phyloP scores from a whole-genome alignment of 2,888 invertebrate genomes.

The Napeogenes sylphis region DNA sequence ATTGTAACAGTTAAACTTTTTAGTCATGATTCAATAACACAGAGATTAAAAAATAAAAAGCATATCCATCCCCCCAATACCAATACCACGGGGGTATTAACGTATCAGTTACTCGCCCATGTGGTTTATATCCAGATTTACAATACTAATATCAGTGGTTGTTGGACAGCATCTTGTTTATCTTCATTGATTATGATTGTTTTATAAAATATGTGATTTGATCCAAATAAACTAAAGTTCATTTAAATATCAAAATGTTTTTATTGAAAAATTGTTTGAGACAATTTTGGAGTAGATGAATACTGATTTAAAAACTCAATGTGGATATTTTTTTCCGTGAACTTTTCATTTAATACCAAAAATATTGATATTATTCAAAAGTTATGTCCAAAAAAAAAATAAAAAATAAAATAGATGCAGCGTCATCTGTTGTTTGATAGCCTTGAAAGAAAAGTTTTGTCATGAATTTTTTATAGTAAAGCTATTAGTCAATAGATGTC shows the following conservation, averaged over 20 bases:
- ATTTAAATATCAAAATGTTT: too few species aligned
- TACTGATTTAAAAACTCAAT: too few species aligned
- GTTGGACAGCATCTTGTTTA: neutral
- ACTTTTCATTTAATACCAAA: too few species aligned
- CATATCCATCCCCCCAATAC: conserved; percentile 24
- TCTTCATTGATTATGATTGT: too few species aligned
- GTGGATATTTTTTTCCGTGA: too few species aligned
- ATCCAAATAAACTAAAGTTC: too few species aligned
- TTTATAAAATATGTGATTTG: too few species aligned
- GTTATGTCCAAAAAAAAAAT: neutral
- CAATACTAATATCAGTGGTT: neutral
- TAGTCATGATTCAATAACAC: neutral
- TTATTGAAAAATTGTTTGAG: too few species aligned
- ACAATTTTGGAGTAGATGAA: too few species aligned
- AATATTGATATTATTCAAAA: neutral
- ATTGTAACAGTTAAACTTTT: too few species aligned
- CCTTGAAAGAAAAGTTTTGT: neutral
- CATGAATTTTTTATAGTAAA: neutral
- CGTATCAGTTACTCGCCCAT: conserved; percentile 58
- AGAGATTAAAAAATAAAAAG: neutral
- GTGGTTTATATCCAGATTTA: conserved; percentile 49
- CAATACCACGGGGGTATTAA: conserved; percentile 56
- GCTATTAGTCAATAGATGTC: conserved; percentile 7
- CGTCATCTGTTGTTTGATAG: neutral
- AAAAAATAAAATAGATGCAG: neutral